A percentile compares a stretch with the other conserved stretches of the same genome.
phyloP scores from a whole-genome alignment of 2,113 vertebrate species.

The Hippocampus mohnikei region DNA sequence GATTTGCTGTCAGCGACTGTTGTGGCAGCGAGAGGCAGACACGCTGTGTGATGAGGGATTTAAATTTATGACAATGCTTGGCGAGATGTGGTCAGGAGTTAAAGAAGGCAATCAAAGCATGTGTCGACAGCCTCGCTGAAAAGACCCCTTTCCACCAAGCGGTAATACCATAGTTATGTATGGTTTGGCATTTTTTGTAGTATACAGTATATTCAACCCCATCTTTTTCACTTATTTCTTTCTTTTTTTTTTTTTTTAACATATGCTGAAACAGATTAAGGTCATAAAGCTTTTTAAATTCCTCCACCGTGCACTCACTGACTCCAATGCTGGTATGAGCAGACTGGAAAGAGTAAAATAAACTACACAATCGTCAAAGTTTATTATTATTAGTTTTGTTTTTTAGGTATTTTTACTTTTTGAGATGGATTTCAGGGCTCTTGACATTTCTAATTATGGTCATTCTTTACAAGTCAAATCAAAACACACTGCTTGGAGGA shows the following conservation, averaged over 20 bases:
- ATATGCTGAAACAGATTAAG: constrained; percentile 8
- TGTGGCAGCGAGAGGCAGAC: background rate
- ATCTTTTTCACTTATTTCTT: too few species aligned
- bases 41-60: background rate
- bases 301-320: background rate
- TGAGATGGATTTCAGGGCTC: constrained; percentile 15
- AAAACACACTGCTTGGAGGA: constrained; percentile 5
- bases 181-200: background rate
- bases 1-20: background rate
- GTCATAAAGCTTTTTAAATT: constrained; percentile 1
- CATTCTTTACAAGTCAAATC: constrained; percentile 3
- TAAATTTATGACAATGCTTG: background rate
- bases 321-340: constrained; percentile 5
- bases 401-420: background rate
- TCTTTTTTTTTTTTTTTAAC: background rate
- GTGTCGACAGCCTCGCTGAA: background rate
- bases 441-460: constrained; percentile 11
- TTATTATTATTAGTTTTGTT: background rate
- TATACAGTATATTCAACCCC: too few species aligned
- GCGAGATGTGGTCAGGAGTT: background rate
- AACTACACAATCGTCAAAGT: constrained; percentile 20
- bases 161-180: background rate
- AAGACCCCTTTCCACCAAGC: background rate
- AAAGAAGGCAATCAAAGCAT: background rate
- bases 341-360: constrained; percentile 18